phyloP scores from a whole-genome alignment of 2,113 vertebrate species.

The Accipiter cooperii region DNA sequence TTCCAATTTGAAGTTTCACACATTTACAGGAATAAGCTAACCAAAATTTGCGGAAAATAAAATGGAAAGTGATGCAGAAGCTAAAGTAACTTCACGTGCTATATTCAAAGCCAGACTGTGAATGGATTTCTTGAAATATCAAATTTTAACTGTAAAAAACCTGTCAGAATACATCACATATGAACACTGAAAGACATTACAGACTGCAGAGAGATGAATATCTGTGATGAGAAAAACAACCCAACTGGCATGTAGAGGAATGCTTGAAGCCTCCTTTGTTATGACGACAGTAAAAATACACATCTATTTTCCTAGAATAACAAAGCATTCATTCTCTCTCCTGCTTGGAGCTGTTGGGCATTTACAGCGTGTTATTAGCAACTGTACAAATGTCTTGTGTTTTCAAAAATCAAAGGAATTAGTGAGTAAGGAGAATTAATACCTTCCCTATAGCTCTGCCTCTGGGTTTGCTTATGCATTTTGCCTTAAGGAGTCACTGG shows the following conservation, averaged over 20 bases:
- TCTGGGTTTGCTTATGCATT: background rate
- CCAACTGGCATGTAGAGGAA: background rate
- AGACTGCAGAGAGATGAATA: conserved; percentile 2
- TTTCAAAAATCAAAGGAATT: conserved; percentile 35
- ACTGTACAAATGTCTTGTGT: background rate
- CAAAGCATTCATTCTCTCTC: background rate
- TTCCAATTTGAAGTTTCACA: conserved; percentile 8
- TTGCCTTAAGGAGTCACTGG: background rate
- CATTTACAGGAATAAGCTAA: background rate
- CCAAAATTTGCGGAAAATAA: conserved; percentile 20
- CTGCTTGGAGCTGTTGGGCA: conserved; percentile 8
- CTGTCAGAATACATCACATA: conserved; percentile 26
- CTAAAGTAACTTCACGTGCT: conserved; percentile 23
- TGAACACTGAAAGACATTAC: background rate
- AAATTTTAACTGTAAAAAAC: conserved; percentile 9
- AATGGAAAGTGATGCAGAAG: conserved; percentile 3
- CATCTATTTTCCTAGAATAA: conserved; percentile 49
- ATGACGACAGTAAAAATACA: conserved; percentile 47
- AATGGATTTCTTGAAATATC: conserved; percentile 33
- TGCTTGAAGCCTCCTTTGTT: conserved; percentile 46
- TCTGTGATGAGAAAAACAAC: background rate
- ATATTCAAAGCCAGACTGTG: conserved; percentile 5
- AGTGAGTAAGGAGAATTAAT: background rate
- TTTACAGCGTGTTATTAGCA: background rate
- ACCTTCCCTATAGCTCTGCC: background rate